Evolutionary conservation across 2,888 invertebrate species (phyloP).

Genomic region (Chironomus tentans): DNA sequence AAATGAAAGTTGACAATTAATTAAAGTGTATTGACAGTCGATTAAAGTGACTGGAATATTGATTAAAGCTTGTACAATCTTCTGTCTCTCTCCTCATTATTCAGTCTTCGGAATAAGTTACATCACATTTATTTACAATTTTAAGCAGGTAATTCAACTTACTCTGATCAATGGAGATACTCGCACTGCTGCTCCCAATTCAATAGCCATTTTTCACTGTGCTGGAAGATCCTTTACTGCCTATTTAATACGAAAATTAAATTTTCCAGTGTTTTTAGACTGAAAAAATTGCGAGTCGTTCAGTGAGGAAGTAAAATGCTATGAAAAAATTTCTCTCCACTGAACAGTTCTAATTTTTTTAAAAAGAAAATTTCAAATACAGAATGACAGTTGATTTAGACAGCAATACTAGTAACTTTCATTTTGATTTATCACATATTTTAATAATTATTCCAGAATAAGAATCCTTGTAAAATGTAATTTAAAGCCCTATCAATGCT

Average conservation of each 20-base stretch:
- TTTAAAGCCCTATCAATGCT: too few species aligned
- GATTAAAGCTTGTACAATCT: not conserved
- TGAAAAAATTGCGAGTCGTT: not conserved
- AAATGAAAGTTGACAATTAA: slow-evolving; percentile 31
- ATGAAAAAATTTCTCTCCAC: too few species aligned
- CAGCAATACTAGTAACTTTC: too few species aligned
- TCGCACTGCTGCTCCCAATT: slow-evolving; percentile 57
- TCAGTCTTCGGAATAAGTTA: slow-evolving; percentile 23
- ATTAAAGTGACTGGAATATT: not conserved
- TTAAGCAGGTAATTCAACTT: slow-evolving; percentile 35
- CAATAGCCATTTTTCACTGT: slow-evolving; percentile 28
- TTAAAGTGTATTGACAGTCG: not conserved
- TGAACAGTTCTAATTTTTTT: not conserved
- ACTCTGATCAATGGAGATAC: slow-evolving; percentile 77
- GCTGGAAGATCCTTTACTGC: not conserved
- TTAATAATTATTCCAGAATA: too few species aligned
- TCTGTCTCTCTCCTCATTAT: slow-evolving; percentile 6
- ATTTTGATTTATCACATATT: too few species aligned
- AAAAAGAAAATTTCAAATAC: too few species aligned
- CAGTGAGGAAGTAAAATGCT: not conserved
- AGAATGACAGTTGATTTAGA: too few species aligned
- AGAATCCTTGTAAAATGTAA: too few species aligned
- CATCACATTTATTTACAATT: slow-evolving; percentile 27
- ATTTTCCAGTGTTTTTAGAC: not conserved
- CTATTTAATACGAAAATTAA: not conserved